Evolutionary conservation across 2,113 vertebrate genomes (phyloP), one percentile per base, ranked within the genome.

Genomic region (Myrmophylax atrothorax): DNA sequence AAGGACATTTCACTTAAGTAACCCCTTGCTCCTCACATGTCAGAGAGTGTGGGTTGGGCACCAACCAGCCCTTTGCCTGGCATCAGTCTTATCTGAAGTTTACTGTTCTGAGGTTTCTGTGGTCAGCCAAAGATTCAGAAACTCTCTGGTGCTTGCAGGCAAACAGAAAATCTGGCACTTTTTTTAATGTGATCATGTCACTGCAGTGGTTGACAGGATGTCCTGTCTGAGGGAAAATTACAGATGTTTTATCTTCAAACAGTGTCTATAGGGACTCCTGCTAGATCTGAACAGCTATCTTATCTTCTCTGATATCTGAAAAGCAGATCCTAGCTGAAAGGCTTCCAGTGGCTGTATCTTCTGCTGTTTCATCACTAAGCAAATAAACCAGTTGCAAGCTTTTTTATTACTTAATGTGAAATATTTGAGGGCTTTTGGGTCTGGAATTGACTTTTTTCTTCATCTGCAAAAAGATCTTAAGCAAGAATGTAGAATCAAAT

Each of bases 81-180:
- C 69, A 87, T 56, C 6, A 28, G 53, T 50, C 90, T 59, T 96
- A 95, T 93, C 88, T 73, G 18, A 92, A 83, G 85, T 91, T 94
- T 81, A 86, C 79, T 92, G 90, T 72, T 81, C 85, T 93, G 4
- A 2, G 56, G 76, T 89, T 90, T 70, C 76, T 62, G 58, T 53
- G 73, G 49, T 87, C 86, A 70, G 64, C 17, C 50, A 94, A 60
- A 84, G 56, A 74, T 88, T 77, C 58, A 79, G 79, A 68, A 94
- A 66, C n/a, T 74, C 12, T 42, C 60, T 64, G 28, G 15, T 67
- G n/a, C 58, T 87, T 93, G 60, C 53, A 84, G 86, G 42, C 59
- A 93, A 94, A 96, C 38, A 84, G 66, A 82, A 84, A 87, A 80
- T 70, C 56, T 72, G 64, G 31, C 44, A 38, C 52, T 70, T 73